A percentile compares a stretch with the other conserved stretches of the same genome.
Conservation (phyloP, 2,888 invertebrate genomes). For the Drosophila rubida region DNA sequence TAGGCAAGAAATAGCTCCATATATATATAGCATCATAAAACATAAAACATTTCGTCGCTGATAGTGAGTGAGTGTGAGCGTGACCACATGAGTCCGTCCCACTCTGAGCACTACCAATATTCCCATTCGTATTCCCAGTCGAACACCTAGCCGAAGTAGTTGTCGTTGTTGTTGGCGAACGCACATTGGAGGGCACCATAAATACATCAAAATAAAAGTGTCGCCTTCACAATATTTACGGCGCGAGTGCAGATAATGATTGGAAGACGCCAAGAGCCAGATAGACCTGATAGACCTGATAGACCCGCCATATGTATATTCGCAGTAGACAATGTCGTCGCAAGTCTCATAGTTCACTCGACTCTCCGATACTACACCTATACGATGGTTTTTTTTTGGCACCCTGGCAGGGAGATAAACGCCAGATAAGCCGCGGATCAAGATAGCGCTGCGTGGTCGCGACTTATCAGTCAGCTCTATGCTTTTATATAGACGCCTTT, state of each 20-base stretch:
- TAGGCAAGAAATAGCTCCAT: conserved; percentile 72
- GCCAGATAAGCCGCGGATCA: conserved; percentile 65
- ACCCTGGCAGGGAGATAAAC: conserved; percentile 62
- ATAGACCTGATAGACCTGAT: conserved; percentile 35
- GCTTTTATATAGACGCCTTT: conserved; percentile 21
- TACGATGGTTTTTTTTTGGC: no score
- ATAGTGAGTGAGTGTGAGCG: conserved; percentile 47
- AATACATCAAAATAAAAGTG: conserved; percentile 80
- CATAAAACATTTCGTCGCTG: conserved; percentile 63
- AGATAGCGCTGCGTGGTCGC: conserved; percentile 47
- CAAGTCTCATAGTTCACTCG: not conserved
- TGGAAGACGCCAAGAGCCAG: conserved; percentile 51
- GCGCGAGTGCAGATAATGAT: conserved; percentile 63
- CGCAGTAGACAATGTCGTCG: conserved; percentile 49
- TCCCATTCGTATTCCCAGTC: not conserved
- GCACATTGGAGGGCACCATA: conserved; percentile 65
- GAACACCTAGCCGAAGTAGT: conserved; percentile 16
- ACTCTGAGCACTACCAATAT: conserved; percentile 11
- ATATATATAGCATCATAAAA: conserved; percentile 74
- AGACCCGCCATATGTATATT: conserved; percentile 34
- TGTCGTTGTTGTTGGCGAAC: conserved; percentile 53
- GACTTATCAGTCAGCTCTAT: conserved; percentile 51
- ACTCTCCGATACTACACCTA: no score
- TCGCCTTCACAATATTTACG: conserved; percentile 69
- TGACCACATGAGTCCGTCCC: conserved; percentile 31